Conservation (phyloP, 2,113 vertebrate species). For the Scortum barcoo region DNA sequence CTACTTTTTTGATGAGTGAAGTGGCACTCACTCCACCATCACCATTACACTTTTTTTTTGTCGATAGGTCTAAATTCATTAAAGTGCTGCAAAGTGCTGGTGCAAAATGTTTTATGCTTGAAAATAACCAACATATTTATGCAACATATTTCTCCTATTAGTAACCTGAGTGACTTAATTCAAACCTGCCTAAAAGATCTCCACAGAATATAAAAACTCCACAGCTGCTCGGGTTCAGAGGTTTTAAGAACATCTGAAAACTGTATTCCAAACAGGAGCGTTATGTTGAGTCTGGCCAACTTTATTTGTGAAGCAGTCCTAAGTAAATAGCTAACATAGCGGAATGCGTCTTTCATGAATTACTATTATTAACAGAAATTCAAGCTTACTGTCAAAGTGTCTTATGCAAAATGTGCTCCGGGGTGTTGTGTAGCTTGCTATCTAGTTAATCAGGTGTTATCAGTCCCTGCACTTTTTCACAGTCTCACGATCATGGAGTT, state of each 20-base stretch:
- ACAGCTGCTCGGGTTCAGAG: neutral
- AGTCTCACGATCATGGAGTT: conserved; percentile 2
- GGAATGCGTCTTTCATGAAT: conserved; percentile 4
- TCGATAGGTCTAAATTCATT: conserved; percentile 9
- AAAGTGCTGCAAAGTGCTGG: neutral
- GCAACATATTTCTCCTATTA: neutral
- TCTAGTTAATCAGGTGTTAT: conserved; percentile 45
- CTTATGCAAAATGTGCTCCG: conserved; percentile 1
- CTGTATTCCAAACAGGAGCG: neutral
- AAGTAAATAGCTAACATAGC: conserved; percentile 2
- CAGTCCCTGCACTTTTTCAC: conserved; percentile 15
- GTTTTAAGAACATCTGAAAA: conserved; percentile 14
- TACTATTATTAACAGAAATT: neutral
- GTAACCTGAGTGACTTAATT: neutral
- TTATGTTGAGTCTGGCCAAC: neutral
- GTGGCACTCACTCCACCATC: conserved; percentile 37
- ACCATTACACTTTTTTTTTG: conserved; percentile 15
- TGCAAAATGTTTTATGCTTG: neutral
- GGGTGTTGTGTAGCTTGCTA: conserved; percentile 12
- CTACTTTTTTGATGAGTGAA: conserved; percentile 19
- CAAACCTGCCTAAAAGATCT: neutral
- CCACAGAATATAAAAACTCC: neutral
- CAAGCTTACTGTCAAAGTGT: conserved; percentile 12
- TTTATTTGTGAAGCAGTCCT: neutral
- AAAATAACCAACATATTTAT: conserved; percentile 26